A percentile compares a stretch with the other conserved stretches of the same genome.
Conservation (phyloP, 1,140 invertebrate genomes). For the Drosophila asahinai region DNA sequence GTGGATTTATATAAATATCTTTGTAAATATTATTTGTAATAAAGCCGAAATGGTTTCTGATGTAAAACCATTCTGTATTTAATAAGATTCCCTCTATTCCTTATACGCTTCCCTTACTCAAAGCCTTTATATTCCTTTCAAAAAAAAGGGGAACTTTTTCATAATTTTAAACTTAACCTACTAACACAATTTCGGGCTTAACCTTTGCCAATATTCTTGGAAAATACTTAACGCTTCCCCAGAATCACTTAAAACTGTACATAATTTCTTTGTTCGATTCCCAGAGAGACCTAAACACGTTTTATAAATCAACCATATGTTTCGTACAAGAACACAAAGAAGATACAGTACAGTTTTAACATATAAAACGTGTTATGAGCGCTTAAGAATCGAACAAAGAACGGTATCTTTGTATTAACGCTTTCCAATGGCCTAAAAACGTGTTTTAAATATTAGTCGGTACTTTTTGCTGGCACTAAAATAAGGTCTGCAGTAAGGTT, state of each 20-base stretch:
- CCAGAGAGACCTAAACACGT: slow-evolving; percentile 2
- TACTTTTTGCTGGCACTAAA: background rate
- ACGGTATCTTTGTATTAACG: background rate
- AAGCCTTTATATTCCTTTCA: background rate
- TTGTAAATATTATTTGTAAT: background rate
- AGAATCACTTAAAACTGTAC: background rate
- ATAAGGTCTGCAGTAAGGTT: too few relatives aligned
- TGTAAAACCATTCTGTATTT: background rate
- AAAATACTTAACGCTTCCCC: background rate
- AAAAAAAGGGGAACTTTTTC: background rate
- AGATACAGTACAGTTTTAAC: slow-evolving; percentile 2
- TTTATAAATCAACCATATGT: slow-evolving; percentile 22
- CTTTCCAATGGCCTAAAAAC: slow-evolving; percentile 17
- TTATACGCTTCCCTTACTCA: background rate
- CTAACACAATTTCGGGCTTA: background rate
- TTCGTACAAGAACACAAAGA: background rate
- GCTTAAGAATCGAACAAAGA: slow-evolving; percentile 12
- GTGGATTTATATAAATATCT: background rate
- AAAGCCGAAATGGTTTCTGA: too few relatives aligned
- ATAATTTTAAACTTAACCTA: slow-evolving; percentile 3
- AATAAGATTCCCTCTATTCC: background rate
- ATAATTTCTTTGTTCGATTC: slow-evolving; percentile 5
- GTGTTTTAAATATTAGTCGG: slow-evolving; percentile 2
- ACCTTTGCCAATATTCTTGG: background rate
- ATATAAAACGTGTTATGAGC: slow-evolving; percentile 12